Evolutionary conservation across 2,888 invertebrate genomes (phyloP).

Genomic region (Ophion slaviceki): DNA sequence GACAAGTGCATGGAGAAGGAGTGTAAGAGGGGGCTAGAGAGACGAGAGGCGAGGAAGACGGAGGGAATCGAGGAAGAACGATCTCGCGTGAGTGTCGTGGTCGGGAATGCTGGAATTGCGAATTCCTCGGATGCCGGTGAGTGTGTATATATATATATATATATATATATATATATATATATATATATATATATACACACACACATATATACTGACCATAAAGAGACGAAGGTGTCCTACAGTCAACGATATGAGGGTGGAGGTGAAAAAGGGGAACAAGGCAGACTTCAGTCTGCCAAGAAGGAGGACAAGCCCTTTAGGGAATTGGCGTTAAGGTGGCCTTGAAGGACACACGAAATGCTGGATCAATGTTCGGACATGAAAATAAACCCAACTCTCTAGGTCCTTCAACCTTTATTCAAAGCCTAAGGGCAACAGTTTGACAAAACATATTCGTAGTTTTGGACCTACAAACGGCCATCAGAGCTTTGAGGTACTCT

Average conservation of each 20-base stretch:
- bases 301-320: neutral
- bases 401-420: neutral
- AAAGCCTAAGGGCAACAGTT: neutral
- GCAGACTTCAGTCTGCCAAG: neutral
- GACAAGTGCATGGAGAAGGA: conserved; percentile 2
- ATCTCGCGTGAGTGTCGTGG: conserved; percentile 45
- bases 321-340: neutral
- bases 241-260: conserved; percentile 1
- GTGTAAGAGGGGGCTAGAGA: neutral
- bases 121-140: conserved; percentile 57
- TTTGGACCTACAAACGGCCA: neutral
- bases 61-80: conserved; percentile 36
- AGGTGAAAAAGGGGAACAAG: conserved; percentile 16
- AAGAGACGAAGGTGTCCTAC: conserved; percentile 18
- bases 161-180: neutral
- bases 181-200: too few relatives aligned
- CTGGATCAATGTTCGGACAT: neutral
- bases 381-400: neutral
- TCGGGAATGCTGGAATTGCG: conserved; percentile 65
- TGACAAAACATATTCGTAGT: neutral
- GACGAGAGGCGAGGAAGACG: conserved; percentile 1
- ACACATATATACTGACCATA: neutral
- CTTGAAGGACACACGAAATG: neutral
- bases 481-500: neutral
- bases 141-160: conserved; percentile 2